Evolutionary conservation across 2,888 invertebrate species (phyloP), one percentile per base, ranked within the genome.

Genomic region (Harpagoxenus sublaevis): DNA sequence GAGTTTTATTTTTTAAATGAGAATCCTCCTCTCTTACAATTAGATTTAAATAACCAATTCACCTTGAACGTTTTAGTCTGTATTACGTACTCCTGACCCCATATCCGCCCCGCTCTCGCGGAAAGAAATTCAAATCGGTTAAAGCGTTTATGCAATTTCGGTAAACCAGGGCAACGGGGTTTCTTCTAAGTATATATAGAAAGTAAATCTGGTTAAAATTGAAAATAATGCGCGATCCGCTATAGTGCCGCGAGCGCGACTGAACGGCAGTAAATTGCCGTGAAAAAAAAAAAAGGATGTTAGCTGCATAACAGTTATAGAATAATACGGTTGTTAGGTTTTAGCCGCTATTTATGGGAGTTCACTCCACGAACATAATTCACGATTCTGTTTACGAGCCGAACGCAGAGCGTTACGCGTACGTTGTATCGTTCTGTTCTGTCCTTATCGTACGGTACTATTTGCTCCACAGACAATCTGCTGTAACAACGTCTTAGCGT

Each of bases 181-280:
- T 66, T 71, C 31, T 15, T 79, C 39, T 51, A 60, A 23, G 60
- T 71, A 81, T 23, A 23, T 23, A 23, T 23, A 23, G 79, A 81
- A 81, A 81, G 79, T 81, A 81, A 81, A 73, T 73, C 79, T 73
- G 79, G 15, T 79, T 62, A 73, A 71, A 42, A 81, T 81, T 81
- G 79, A 73, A 81, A 81, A 81, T 81, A 81, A 81, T 81, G 73
- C 73, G 60, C 73, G 23, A 73, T 62, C 79, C 79, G 79, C 79
- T 81, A 81, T 60, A 60, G 73, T 62, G 31, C 39, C 12, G 42
- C 74, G 71, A 53, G 73, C 71, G 68, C 86, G 71, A 86, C 75
- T 87, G 75, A 83, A 74, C 78, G 77, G 55, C 68, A 68, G 83
- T 74, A 78, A 83, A 86, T 86, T 86, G 15, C 65, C 78, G 53